Conservation (phyloP, 2,797 vertebrate genomes). For the Odontamblyopus rebecca region DNA sequence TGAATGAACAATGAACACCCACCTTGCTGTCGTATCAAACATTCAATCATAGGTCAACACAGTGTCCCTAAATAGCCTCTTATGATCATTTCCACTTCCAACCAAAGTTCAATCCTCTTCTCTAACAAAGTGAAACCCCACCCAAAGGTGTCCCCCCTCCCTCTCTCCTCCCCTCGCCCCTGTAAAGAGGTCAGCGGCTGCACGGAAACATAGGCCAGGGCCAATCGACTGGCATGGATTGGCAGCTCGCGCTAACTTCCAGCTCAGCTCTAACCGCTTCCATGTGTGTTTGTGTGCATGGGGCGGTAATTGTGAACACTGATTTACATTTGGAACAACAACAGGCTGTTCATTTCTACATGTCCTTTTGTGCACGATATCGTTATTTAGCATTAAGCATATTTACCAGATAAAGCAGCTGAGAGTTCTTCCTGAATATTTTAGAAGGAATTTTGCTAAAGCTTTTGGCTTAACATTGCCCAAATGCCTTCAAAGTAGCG, state of each 20-base stretch:
- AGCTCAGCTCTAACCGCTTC: constrained; percentile 65
- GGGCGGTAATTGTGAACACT: constrained; percentile 52
- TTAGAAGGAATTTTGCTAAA: constrained; percentile 40
- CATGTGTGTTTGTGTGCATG: constrained; percentile 50
- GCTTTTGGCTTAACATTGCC: constrained; percentile 53
- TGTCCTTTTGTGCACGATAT: neutral
- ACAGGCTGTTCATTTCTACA: constrained; percentile 17
- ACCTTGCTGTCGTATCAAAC: neutral
- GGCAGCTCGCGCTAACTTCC: constrained; percentile 64
- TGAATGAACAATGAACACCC: neutral
- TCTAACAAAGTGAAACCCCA: constrained; percentile 20
- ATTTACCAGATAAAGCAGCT: constrained; percentile 33
- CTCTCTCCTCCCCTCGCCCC: constrained; percentile 31
- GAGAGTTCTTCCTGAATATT: constrained; percentile 29
- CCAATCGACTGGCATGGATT: constrained; percentile 73
- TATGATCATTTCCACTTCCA: constrained; percentile 26
- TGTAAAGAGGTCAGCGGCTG: constrained; percentile 60
- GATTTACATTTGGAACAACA: constrained; percentile 36
- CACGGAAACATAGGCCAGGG: constrained; percentile 68
- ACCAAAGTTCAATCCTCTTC: constrained; percentile 32
- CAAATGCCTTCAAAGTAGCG: constrained; percentile 40
- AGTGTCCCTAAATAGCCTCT: constrained; percentile 11
- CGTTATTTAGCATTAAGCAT: neutral
- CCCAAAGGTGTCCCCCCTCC: constrained; percentile 10
- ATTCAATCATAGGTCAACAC: neutral